Percentiles rank a stretch among this genome's conserved stretches.
Evolutionary conservation across 2,113 vertebrate species (phyloP).

Genomic region (Rhinopomastus cyanomelas): DNA sequence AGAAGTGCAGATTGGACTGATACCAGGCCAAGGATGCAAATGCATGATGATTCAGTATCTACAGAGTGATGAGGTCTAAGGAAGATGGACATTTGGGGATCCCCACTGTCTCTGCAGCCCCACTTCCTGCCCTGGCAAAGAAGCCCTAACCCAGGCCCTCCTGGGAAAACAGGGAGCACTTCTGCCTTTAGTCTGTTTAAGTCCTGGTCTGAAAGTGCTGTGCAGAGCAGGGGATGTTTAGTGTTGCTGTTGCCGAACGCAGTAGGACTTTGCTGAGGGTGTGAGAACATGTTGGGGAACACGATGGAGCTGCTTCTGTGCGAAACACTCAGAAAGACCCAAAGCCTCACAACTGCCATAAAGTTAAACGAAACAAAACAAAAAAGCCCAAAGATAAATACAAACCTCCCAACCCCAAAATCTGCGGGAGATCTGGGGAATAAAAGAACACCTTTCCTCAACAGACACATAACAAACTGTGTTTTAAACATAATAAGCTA

Average conservation of each 20-base stretch:
- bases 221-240: neutral
- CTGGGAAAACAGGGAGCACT: neutral
- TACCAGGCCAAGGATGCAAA: neutral
- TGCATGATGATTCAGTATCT: neutral
- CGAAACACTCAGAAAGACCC: neutral
- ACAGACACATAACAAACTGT: neutral
- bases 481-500: neutral
- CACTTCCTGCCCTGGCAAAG: neutral
- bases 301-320: neutral
- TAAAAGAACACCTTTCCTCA: neutral
- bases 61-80: accelerated
- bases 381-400: neutral
- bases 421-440: neutral
- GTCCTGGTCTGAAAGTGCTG: neutral
- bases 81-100: accelerated
- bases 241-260: neutral
- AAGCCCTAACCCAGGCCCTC: accelerated
- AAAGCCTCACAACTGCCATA: neutral
- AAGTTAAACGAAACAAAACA: neutral
- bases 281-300: neutral
- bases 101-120: neutral
- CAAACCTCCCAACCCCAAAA: neutral
- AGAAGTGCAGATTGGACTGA: neutral
- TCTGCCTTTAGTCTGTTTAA: neutral
- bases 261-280: neutral